A percentile compares a stretch with the other conserved stretches of the same genome.
Evolutionary conservation across 2,113 vertebrate species (phyloP).

Genomic region (Planiliza haematocheilus): DNA sequence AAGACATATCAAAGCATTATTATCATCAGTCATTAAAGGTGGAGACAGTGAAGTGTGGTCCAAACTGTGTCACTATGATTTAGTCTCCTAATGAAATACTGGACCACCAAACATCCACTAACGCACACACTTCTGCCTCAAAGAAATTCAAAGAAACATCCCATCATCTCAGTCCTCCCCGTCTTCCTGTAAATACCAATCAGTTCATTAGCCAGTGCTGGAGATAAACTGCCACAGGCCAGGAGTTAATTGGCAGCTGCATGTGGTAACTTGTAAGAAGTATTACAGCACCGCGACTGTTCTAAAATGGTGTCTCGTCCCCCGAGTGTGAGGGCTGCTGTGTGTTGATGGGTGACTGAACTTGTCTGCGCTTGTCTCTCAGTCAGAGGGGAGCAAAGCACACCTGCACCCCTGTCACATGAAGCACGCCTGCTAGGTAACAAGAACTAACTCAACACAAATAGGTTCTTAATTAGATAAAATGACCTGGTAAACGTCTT

Average conservation of each 20-base stretch:
- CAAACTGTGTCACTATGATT: not conserved
- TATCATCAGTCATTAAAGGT: not conserved
- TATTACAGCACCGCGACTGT: conserved; percentile 53
- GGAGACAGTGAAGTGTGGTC: not conserved
- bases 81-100: not conserved
- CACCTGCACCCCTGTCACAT: conserved; percentile 60
- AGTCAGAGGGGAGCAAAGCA: conserved; percentile 53
- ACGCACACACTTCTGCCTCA: not conserved
- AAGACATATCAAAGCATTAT: not conserved
- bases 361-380: conserved; percentile 81
- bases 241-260: conserved; percentile 71
- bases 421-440: conserved; percentile 13
- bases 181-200: conserved; percentile 19
- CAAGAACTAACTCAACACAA: not conserved
- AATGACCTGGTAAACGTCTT: not conserved
- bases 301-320: conserved; percentile 43
- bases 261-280: conserved; percentile 62
- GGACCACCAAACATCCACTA: not conserved
- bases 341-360: conserved; percentile 60
- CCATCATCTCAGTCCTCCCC: not conserved
- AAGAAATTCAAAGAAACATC: conserved; percentile 3
- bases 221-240: conserved; percentile 56
- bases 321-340: conserved; percentile 51
- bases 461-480: not conserved
- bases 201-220: conserved; percentile 13